A percentile compares a stretch with the other conserved stretches of the same genome.
Conservation (phyloP, 2,113 vertebrate genomes). For the Anhinga rufa region DNA sequence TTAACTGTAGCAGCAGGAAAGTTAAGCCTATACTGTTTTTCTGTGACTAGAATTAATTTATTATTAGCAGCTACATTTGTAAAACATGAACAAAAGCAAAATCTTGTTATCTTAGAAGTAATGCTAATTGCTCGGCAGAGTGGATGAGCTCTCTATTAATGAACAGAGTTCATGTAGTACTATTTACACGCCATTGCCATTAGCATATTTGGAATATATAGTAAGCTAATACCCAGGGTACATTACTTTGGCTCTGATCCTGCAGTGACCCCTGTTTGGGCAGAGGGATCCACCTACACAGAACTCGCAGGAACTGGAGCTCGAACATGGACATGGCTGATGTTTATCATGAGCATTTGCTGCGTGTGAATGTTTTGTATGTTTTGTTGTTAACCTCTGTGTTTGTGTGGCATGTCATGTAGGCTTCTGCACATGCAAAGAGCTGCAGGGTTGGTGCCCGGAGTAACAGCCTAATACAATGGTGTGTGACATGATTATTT, state of each 20-base stretch:
- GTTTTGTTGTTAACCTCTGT: background rate
- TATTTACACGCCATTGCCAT: background rate
- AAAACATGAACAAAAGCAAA: background rate
- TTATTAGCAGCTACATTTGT: background rate
- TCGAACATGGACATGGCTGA: background rate
- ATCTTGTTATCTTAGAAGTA: background rate
- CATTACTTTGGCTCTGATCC: background rate
- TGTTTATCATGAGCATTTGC: background rate
- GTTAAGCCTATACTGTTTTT: slow-evolving; percentile 26
- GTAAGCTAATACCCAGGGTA: background rate
- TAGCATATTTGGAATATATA: background rate
- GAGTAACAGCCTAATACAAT: background rate
- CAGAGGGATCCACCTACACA: background rate
- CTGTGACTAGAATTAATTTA: slow-evolving; percentile 17
- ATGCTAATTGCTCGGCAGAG: background rate
- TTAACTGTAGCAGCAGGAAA: slow-evolving; percentile 30
- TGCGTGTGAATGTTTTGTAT: background rate
- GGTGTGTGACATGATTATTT: background rate
- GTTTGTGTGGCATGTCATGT: background rate
- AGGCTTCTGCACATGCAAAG: background rate
- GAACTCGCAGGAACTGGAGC: background rate
- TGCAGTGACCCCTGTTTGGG: background rate
- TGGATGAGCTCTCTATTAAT: background rate
- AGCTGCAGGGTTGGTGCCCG: background rate
- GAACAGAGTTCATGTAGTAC: background rate